Base-by-base conservation (phyloP, 2,888 invertebrate genomes). In the Spicauda simplicius region DNA sequence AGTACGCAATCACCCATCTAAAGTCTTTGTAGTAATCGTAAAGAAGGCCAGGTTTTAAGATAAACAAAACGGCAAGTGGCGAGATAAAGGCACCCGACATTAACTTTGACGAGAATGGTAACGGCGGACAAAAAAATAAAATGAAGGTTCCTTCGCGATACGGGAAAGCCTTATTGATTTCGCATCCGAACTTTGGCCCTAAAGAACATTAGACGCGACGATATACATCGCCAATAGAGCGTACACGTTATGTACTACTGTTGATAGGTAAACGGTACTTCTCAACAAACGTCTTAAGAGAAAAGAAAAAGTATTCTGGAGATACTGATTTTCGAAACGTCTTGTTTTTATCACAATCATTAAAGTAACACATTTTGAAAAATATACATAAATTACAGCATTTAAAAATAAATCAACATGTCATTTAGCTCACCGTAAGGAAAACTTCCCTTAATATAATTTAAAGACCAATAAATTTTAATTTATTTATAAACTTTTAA, bases 151-250 rank as follows among this genome's bases (percentile, higher is more conserved):
- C 45, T 37, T 50, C 58, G 18, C 54, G 54, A 66, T 48, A 48
- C 55, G 55, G 18, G 66, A 60, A 45, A 50, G 55, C 65, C n/a
- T 66, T 66, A 66, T 66, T 65, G 65, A 65, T 65, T 65, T 65
- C 54, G 19, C 53, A 65, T 65, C 52, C 45, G 54, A 65, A 65
- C 65, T 65, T 65, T 37, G 33, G 54, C 41, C 33, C 65, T 16
- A 10, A 54, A 74, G 61, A 66, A 70, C 68, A 73, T 71, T 72
- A 70, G 68, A 70, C 60, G 69, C 55, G 67, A 72, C 69, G 60
- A 71, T 71, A 68, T 70, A 73, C 61, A 70, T 70, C 59, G 66
- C 64, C 72, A 71, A 73, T 74, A 71, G 73, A 69, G 70, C 71
- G 68, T 68, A 68, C 70, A 69, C 69, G 61, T 66, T 62, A 66